phyloP scores from a whole-genome alignment of 2,888 invertebrate species.

The Ashinkailepas kermadecensis region DNA sequence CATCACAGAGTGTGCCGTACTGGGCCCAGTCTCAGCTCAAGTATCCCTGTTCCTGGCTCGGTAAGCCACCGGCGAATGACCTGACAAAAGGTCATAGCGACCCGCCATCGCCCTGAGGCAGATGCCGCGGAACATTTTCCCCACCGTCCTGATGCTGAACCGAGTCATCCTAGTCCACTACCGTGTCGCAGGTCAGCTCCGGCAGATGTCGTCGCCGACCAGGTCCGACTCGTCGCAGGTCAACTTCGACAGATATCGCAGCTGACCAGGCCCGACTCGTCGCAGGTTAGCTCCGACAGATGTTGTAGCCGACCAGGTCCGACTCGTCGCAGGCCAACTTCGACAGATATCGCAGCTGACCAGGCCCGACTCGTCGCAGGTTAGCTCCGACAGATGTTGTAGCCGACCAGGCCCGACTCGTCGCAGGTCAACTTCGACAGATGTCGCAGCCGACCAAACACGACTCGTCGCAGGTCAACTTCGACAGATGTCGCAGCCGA shows the following conservation, averaged over 20 bases:
- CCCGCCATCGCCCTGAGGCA: no score
- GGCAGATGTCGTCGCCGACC: neutral
- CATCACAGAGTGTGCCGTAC: no score
- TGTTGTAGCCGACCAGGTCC: neutral
- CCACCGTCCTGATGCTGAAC: no score
- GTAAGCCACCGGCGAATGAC: no score
- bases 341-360: constrained; percentile 74
- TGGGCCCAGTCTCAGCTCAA: no score
- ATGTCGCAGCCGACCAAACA: constrained; percentile 81
- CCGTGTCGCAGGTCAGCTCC: no score
- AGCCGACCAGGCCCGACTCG: neutral
- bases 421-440: constrained; percentile 46
- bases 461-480: constrained; percentile 89
- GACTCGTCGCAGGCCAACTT: neutral
- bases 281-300: constrained; percentile 55
- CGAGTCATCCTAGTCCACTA: no score
- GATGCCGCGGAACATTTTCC: no score
- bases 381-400: no score
- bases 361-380: constrained; percentile 91
- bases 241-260: constrained; percentile 62
- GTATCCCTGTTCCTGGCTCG: no score
- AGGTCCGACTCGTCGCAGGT: neutral
- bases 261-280: constrained; percentile 84
- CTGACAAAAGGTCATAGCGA: no score
- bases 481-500: no score